phyloP scores from a whole-genome alignment of 2,797 vertebrate species.

The Aeoliscus strigatus region DNA sequence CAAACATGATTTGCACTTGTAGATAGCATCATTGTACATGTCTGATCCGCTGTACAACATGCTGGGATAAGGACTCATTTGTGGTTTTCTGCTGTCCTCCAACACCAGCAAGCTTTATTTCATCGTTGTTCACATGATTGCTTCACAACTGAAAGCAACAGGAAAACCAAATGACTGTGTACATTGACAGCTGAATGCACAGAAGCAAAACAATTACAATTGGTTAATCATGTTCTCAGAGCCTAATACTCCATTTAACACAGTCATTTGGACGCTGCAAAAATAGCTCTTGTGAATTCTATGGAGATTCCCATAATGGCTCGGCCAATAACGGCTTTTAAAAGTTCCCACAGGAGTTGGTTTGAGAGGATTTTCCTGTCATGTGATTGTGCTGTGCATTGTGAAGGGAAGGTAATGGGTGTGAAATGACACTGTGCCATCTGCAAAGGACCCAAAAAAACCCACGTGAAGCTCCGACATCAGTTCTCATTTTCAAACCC shows the following conservation, averaged over 20 bases:
- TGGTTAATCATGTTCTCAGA: slow-evolving; percentile 65
- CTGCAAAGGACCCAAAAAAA: slow-evolving; percentile 31
- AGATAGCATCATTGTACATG: slow-evolving; percentile 50
- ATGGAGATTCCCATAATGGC: slow-evolving; percentile 64
- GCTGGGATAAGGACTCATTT: slow-evolving; percentile 44
- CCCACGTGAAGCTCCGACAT: slow-evolving; percentile 47
- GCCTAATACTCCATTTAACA: slow-evolving; percentile 68
- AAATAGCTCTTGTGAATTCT: slow-evolving; percentile 63
- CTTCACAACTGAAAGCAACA: slow-evolving; percentile 6
- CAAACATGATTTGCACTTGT: slow-evolving; percentile 66
- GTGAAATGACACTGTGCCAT: slow-evolving; percentile 68
- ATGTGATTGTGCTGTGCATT: slow-evolving; percentile 62
- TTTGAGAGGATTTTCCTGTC: slow-evolving; percentile 60
- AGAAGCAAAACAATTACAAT: slow-evolving; percentile 58
- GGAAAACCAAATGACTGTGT: slow-evolving; percentile 18
- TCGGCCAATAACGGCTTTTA: slow-evolving; percentile 53
- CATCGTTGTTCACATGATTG: slow-evolving; percentile 12
- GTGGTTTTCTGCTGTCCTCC: slow-evolving; percentile 39
- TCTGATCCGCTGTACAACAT: slow-evolving; percentile 50
- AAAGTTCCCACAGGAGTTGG: slow-evolving; percentile 61
- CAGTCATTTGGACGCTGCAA: slow-evolving; percentile 58
- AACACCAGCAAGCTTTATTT: slow-evolving; percentile 16
- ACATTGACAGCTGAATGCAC: slow-evolving; percentile 40
- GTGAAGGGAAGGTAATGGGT: slow-evolving; percentile 67
- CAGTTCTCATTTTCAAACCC: slow-evolving; percentile 27